A percentile compares a stretch with the other conserved stretches of the same genome.
These are phyloP conservation scores for Etheostoma cragini DNA, from an alignment of 2,113 vertebrate species.

Conservation along the genomic window DNA sequence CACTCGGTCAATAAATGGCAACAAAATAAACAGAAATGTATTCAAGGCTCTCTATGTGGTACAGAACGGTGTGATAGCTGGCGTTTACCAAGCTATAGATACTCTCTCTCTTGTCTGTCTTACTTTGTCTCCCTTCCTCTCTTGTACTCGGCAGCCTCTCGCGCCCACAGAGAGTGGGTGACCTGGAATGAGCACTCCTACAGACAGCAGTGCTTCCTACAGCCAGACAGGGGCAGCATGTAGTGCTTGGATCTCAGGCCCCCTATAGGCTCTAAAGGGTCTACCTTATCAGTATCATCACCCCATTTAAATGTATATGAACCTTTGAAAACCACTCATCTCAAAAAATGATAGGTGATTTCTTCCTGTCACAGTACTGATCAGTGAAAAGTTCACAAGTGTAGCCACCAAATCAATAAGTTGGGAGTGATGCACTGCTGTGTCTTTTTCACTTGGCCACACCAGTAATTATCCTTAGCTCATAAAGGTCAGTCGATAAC, in stretches of 20 bases:
- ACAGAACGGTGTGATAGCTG: constrained; percentile 53
- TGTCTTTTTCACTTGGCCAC: constrained; percentile 61
- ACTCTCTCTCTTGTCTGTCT: constrained; percentile 43
- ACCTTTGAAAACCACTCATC: constrained; percentile 51
- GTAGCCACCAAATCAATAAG: constrained; percentile 66
- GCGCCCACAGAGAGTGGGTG: constrained; percentile 76
- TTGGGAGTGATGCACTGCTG: constrained; percentile 57
- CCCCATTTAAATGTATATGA: constrained; percentile 33
- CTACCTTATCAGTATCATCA: background rate
- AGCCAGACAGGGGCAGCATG: constrained; percentile 56
- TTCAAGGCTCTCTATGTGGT: constrained; percentile 60
- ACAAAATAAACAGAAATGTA: constrained; percentile 65
- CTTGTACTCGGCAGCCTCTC: constrained; percentile 51
- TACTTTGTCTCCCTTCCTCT: constrained; percentile 49
- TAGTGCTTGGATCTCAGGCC: background rate
- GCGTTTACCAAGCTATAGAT: constrained; percentile 61
- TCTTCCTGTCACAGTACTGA: constrained; percentile 61
- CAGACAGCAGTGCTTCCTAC: constrained; percentile 51
- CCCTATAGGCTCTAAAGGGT: constrained; percentile 14
- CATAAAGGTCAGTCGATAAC: constrained; percentile 71
- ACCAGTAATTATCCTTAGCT: constrained; percentile 66
- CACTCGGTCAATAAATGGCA: constrained; percentile 71
- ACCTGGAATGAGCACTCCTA: constrained; percentile 71
- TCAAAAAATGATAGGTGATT: constrained; percentile 56
- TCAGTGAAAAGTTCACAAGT: constrained; percentile 67